These are phyloP conservation scores for Ganaspis brasiliensis DNA, from an alignment of 2,888 invertebrate genomes.

Conservation along the genomic window DNA sequence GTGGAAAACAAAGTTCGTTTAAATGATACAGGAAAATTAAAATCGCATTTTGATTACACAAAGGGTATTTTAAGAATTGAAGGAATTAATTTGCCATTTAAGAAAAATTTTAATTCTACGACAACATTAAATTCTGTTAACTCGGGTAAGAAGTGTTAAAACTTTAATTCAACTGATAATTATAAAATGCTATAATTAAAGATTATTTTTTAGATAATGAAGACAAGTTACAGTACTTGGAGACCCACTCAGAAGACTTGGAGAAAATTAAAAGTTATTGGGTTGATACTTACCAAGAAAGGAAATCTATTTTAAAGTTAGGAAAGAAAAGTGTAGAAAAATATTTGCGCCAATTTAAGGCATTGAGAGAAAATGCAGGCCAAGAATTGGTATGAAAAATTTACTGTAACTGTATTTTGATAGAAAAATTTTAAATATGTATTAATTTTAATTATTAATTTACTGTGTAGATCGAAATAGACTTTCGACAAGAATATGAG, in stretches of 20 bases:
- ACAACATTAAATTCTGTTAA: background rate
- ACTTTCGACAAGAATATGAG: background rate
- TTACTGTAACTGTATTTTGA: background rate
- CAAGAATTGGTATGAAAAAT: background rate
- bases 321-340: background rate
- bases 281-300: background rate
- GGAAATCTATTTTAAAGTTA: background rate
- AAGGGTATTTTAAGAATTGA: background rate
- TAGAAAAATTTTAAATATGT: background rate
- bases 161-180: background rate
- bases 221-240: background rate
- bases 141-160: background rate
- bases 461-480: constrained; percentile 17
- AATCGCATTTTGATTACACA: background rate
- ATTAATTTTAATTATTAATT: background rate
- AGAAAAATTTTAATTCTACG: background rate
- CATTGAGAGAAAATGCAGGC: background rate
- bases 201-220: background rate
- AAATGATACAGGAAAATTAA: background rate
- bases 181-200: background rate
- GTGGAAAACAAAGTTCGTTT: background rate
- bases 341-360: background rate
- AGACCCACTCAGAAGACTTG: background rate
- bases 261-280: background rate
- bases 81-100: background rate